Conservation (phyloP, 2,113 vertebrate species). For the Podilymbus podiceps region DNA sequence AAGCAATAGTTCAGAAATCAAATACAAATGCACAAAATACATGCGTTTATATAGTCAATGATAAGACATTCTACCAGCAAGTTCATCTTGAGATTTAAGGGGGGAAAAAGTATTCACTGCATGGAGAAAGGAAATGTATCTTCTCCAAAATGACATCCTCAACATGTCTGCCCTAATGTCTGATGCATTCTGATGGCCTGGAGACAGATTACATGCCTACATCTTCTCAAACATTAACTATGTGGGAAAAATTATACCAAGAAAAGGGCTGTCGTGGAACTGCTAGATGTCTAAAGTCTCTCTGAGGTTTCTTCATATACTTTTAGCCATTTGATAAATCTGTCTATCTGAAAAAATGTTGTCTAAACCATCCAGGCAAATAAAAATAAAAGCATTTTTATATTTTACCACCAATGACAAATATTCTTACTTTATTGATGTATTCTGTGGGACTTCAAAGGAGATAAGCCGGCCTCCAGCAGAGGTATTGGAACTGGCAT, state of each 20-base stretch:
- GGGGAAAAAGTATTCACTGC: neutral
- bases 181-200: neutral
- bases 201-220: neutral
- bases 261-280: neutral
- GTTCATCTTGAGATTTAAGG: neutral
- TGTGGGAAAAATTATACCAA: neutral
- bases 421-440: constrained; percentile 91
- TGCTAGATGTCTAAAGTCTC: neutral
- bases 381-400: neutral
- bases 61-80: neutral
- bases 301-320: neutral
- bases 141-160: neutral
- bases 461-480: constrained; percentile 85
- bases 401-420: neutral
- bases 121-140: neutral
- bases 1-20: neutral
- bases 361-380: neutral
- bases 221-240: neutral
- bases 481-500: constrained; percentile 86
- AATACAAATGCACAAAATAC: neutral
- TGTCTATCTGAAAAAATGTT: neutral
- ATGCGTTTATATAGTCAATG: neutral
- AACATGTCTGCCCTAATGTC: neutral
- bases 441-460: constrained; percentile 91
- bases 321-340: neutral